phyloP scores from a whole-genome alignment of 2,797 vertebrate species.

The Numenius phaeopus region DNA sequence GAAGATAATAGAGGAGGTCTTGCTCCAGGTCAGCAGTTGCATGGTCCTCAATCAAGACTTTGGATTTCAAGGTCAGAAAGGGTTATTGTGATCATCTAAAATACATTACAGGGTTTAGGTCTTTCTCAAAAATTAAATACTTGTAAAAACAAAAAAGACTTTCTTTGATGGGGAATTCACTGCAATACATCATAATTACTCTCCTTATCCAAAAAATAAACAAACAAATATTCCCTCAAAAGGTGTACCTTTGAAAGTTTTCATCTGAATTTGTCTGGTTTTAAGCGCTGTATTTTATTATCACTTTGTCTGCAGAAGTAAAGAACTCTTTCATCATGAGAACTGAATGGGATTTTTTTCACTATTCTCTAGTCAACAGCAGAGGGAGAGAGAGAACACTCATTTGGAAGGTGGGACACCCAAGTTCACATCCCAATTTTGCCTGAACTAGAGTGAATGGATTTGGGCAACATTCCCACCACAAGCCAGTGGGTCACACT shows the following conservation, averaged over 20 bases:
- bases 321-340: background rate
- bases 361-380: background rate
- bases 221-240: background rate
- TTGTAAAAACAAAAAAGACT: background rate
- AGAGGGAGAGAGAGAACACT: background rate
- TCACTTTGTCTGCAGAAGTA: background rate
- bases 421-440: background rate
- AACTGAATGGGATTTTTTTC: background rate
- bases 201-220: background rate
- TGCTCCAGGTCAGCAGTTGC: background rate
- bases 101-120: background rate
- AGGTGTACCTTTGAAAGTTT: background rate
- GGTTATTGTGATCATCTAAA: background rate
- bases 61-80: background rate
- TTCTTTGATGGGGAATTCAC: background rate
- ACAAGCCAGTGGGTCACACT: background rate
- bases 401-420: background rate
- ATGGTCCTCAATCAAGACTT: background rate
- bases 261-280: background rate
- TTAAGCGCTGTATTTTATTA: background rate
- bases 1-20: background rate
- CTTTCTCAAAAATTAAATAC: background rate
- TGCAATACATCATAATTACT: background rate
- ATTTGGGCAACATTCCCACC: background rate
- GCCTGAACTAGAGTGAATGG: background rate